These are phyloP conservation scores for Trissoscelio sp. DNA, from an alignment of 2,888 invertebrate species.

Conservation along the genomic window DNA sequence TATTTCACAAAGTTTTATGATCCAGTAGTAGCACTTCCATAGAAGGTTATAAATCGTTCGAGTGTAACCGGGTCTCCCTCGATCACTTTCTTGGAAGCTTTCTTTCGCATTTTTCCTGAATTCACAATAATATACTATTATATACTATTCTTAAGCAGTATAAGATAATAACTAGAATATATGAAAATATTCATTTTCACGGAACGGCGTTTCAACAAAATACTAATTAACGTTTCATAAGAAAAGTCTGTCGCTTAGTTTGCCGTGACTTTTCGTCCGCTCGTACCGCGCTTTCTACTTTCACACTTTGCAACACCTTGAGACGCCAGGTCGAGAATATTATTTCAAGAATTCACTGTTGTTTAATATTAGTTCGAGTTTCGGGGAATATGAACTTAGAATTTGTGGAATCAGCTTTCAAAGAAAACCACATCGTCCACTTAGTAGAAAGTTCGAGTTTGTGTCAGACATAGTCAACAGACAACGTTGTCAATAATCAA, in stretches of 20 bases:
- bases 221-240: constrained; percentile 54
- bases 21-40: constrained; percentile 66
- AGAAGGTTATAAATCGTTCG: constrained; percentile 70
- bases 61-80: constrained; percentile 72
- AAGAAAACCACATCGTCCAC: background rate
- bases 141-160: constrained; percentile 66
- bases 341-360: constrained; percentile 3
- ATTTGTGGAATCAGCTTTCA: constrained; percentile 17
- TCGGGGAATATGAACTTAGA: constrained; percentile 12
- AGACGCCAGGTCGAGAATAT: background rate
- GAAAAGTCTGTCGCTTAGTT: background rate
- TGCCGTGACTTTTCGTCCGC: background rate
- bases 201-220: constrained; percentile 49
- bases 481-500: constrained; percentile 13
- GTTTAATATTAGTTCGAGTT: constrained; percentile 19
- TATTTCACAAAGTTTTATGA: constrained; percentile 70
- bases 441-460: constrained; percentile 43
- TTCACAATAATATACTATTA: constrained; percentile 68
- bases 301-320: constrained; percentile 9
- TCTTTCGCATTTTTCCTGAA: constrained; percentile 70
- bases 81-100: constrained; percentile 75
- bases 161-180: constrained; percentile 65
- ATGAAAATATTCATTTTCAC: constrained; percentile 64
- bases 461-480: constrained; percentile 38
- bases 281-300: background rate